phyloP scores from a whole-genome alignment of 2,797 vertebrate species.

The Leucoraja ocellata region DNA sequence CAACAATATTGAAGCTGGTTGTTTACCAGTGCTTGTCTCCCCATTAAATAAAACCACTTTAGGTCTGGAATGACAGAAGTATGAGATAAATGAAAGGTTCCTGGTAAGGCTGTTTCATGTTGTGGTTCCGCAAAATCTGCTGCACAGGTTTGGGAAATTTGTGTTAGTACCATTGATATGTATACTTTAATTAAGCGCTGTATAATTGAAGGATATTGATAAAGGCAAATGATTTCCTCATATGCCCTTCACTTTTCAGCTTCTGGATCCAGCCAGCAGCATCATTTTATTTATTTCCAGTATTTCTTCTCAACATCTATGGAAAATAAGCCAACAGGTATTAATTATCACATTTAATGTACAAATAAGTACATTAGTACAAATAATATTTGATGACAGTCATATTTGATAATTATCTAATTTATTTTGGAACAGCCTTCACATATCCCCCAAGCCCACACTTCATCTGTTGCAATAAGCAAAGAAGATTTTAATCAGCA shows the following conservation, averaged over 20 bases:
- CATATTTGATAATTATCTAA: not conserved
- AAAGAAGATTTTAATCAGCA: not conserved
- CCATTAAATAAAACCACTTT: constrained; percentile 14
- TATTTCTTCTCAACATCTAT: constrained; percentile 68
- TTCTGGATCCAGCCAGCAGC: constrained; percentile 86
- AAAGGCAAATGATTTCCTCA: constrained; percentile 1
- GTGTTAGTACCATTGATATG: constrained; percentile 31
- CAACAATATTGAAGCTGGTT: not conserved
- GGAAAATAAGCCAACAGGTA: constrained; percentile 42
- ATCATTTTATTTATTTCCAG: constrained; percentile 59
- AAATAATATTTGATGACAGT: not conserved
- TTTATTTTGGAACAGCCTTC: not conserved
- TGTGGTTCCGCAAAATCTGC: constrained; percentile 6
- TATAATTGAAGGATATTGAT: constrained; percentile 35
- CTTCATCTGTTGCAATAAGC: not conserved
- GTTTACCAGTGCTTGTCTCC: not conserved
- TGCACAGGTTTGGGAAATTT: not conserved
- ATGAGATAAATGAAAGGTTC: constrained; percentile 19
- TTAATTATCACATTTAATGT: not conserved
- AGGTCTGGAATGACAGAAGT: not conserved
- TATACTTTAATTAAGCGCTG: constrained; percentile 34
- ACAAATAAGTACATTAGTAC: not conserved
- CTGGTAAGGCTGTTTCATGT: not conserved
- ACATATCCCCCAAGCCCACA: too few relatives aligned
- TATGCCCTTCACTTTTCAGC: constrained; percentile 44